These are phyloP conservation scores for Cyprinodon brontotheroides DNA, from an alignment of 2,113 vertebrate species.

Conservation along the genomic window DNA sequence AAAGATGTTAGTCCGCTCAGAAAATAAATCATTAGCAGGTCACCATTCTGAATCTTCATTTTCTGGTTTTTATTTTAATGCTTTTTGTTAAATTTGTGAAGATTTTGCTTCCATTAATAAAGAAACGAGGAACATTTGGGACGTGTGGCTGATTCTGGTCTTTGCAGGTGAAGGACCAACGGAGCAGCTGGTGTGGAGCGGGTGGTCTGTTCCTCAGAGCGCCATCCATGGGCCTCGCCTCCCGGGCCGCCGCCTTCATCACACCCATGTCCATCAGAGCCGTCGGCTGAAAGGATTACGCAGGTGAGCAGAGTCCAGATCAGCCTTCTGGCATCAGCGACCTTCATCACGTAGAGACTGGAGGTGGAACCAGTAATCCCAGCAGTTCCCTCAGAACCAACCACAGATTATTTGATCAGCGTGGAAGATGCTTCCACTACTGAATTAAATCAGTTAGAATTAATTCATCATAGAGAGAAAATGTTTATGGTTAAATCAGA, in stretches of 20 bases:
- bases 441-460: no score
- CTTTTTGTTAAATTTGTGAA: not conserved
- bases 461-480: no score
- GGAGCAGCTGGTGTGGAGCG: conserved; percentile 84
- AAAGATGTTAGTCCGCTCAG: no score
- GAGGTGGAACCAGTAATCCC: no score
- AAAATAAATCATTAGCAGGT: no score
- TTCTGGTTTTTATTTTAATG: not conserved
- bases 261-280: conserved; percentile 86
- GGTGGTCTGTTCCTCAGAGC: conserved; percentile 87
- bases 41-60: not conserved
- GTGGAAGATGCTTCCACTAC: no score
- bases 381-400: no score
- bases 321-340: not conserved
- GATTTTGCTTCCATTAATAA: not conserved
- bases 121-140: not conserved
- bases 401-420: no score
- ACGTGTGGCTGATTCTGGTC: not conserved
- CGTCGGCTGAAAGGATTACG: conserved; percentile 93
- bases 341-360: not conserved
- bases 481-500: no score
- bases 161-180: conserved; percentile 86
- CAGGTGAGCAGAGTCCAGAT: conserved; percentile 82
- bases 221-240: conserved; percentile 93
- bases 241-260: conserved; percentile 91